Conservation (phyloP, 1,140 invertebrate genomes). For the Leptopilina clavipes region DNA sequence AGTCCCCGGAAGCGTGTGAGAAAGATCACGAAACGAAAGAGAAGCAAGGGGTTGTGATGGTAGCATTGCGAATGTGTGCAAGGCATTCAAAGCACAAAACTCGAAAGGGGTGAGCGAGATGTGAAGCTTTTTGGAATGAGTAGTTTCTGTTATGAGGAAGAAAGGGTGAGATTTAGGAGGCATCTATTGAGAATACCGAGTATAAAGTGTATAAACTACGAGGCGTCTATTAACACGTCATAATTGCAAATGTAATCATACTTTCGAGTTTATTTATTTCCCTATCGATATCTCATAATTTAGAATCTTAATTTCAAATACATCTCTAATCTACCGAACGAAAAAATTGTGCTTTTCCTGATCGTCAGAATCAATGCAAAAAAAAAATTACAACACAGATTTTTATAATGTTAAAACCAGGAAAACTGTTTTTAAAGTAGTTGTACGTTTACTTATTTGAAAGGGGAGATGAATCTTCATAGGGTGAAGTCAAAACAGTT, state of each 20-base stretch:
- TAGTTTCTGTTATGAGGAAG: constrained; percentile 48
- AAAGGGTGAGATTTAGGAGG: constrained; percentile 55
- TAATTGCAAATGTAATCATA: constrained; percentile 66
- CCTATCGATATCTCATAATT: constrained; percentile 12
- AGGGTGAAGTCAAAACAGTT: constrained; percentile 55
- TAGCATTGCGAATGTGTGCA: constrained; percentile 48
- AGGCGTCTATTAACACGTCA: constrained; percentile 61
- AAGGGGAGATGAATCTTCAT: constrained; percentile 29
- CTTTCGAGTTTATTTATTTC: constrained; percentile 50
- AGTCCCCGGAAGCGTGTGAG: too few relatives aligned
- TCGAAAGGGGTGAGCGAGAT: constrained; percentile 46
- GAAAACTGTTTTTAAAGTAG: too few relatives aligned
- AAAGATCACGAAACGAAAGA: too few relatives aligned
- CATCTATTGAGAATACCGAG: constrained; percentile 60
- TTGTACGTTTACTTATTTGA: neutral
- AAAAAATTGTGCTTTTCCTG: too few relatives aligned
- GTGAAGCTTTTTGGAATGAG: constrained; percentile 42
- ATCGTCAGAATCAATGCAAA: too few relatives aligned
- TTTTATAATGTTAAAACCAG: too few relatives aligned
- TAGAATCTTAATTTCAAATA: neutral
- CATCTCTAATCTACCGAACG: too few relatives aligned
- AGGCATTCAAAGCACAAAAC: constrained; percentile 60
- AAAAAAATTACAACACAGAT: too few relatives aligned
- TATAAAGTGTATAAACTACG: constrained; percentile 48
- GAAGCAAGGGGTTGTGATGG: constrained; percentile 9